Percentiles rank a stretch among this genome's conserved stretches.
phyloP scores from a whole-genome alignment of 2,888 invertebrate species.

The Epicampocera succincta region DNA sequence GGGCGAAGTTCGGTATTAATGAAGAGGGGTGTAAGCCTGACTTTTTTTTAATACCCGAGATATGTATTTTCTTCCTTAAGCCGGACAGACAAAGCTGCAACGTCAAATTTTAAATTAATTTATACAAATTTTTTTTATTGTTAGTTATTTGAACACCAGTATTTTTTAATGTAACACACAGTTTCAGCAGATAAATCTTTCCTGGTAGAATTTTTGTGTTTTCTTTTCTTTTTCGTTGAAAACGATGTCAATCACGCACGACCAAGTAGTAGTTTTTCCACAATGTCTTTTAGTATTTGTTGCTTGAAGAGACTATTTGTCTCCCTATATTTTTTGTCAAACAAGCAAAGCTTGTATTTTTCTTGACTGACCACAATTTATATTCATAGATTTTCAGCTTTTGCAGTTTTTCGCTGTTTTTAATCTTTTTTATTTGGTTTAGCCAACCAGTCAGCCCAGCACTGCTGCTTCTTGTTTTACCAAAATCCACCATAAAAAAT shows the following conservation, averaged over 20 bases:
- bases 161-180: conserved; percentile 43
- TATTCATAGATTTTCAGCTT: conserved; percentile 48
- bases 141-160: not conserved
- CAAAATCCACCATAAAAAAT: conserved; percentile 53
- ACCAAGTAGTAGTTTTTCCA: conserved; percentile 53
- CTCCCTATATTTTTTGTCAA: conserved; percentile 51
- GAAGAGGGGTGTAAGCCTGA: conserved; percentile 22
- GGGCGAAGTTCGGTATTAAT: conserved; percentile 54
- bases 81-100: conserved; percentile 10
- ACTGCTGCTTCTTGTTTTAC: conserved; percentile 63
- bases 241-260: conserved; percentile 66
- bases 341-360: conserved; percentile 59
- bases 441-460: conserved; percentile 66
- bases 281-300: conserved; percentile 41
- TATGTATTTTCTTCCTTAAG: conserved; percentile 22
- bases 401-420: conserved; percentile 51
- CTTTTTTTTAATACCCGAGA: conserved; percentile 2
- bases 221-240: conserved; percentile 33
- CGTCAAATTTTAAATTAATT: conserved; percentile 3
- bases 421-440: conserved; percentile 53
- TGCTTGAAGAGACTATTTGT: conserved; percentile 59
- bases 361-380: conserved; percentile 53
- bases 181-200: conserved; percentile 13
- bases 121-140: too few relatives aligned
- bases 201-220: conserved; percentile 22